Conservation (phyloP, 2,888 invertebrate species). For the Sinhomidia bicolor region DNA sequence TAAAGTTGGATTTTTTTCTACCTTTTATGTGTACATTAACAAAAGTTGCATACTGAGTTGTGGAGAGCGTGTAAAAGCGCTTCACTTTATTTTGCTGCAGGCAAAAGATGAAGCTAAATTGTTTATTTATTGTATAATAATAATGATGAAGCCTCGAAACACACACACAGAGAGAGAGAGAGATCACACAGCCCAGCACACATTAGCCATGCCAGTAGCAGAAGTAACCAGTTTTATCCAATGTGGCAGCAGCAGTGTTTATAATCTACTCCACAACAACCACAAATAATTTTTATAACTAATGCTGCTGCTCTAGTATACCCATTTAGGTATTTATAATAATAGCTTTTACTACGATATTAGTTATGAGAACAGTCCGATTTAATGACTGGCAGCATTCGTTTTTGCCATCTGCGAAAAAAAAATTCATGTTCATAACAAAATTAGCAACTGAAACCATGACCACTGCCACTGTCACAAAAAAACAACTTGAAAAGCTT, state of each 20-base stretch:
- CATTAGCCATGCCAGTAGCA: neutral
- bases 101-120: conserved; percentile 26
- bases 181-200: no score
- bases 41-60: neutral
- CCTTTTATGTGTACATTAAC: neutral
- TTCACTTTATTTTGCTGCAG: neutral
- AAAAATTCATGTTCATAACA: neutral
- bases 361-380: neutral
- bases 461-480: conserved; percentile 57
- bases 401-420: neutral
- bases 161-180: no score
- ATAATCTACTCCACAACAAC: neutral
- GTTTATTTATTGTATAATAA: conserved; percentile 42
- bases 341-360: neutral
- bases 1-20: neutral
- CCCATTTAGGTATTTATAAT: neutral
- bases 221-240: conserved; percentile 7
- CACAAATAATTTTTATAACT: neutral
- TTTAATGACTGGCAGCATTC: conserved; percentile 5
- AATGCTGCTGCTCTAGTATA: no score
- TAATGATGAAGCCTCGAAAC: neutral
- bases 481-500: no score
- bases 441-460: conserved; percentile 46
- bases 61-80: neutral
- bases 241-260: neutral